phyloP scores from a whole-genome alignment of 2,888 invertebrate genomes.

The Mesorhabditis spiculigera region DNA sequence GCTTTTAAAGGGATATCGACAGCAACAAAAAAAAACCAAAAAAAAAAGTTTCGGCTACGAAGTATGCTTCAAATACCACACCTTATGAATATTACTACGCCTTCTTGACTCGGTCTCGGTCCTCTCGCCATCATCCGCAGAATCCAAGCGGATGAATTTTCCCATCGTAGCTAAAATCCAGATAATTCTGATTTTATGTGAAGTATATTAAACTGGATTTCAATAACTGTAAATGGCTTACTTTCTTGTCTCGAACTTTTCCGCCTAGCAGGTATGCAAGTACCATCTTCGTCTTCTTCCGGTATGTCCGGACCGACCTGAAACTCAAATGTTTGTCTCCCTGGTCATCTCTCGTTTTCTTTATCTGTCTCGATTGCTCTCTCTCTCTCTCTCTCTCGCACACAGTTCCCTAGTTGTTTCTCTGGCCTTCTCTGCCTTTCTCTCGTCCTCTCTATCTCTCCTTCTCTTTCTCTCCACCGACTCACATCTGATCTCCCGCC shows the following conservation, averaged over 20 bases:
- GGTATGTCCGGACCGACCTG: conserved; percentile 29
- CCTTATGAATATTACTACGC: background rate
- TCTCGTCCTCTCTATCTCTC: too few species aligned
- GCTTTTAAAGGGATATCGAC: too few species aligned
- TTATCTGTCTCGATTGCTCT: too few species aligned
- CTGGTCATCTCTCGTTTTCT: background rate
- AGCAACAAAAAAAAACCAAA: too few species aligned
- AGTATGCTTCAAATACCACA: too few species aligned
- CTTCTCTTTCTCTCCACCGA: too few species aligned
- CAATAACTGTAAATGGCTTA: background rate
- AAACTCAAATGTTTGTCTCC: too few species aligned
- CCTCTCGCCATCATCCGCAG: conserved; percentile 12
- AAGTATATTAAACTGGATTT: too few species aligned
- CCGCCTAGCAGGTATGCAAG: background rate
- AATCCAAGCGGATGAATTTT: conserved; percentile 46
- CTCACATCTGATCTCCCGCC: conserved; percentile 31
- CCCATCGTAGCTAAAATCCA: conserved; percentile 23
- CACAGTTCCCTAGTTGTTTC: too few species aligned
- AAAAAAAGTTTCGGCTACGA: too few species aligned
- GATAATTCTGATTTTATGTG: background rate
- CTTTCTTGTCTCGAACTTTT: background rate
- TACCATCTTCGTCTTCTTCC: conserved; percentile 31
- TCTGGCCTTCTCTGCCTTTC: too few species aligned
- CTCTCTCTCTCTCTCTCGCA: background rate
- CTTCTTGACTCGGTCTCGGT: background rate